phyloP scores from a whole-genome alignment of 2,797 vertebrate genomes.

The Heterohyrax brucei region DNA sequence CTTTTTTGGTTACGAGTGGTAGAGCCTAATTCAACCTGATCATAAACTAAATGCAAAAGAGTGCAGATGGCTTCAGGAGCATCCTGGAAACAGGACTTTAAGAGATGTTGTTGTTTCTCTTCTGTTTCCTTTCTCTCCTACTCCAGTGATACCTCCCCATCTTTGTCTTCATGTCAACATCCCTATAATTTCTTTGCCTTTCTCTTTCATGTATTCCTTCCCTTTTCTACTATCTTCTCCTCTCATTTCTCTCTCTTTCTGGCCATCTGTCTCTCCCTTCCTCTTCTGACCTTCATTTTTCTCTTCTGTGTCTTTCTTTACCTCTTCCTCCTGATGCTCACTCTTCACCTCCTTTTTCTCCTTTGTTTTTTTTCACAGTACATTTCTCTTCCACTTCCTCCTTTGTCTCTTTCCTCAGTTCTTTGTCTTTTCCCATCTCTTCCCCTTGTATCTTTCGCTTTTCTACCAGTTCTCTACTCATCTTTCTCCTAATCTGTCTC shows the following conservation, averaged over 20 bases:
- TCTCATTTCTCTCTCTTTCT: background rate
- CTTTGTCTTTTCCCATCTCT: background rate
- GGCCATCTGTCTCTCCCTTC: constrained; percentile 42
- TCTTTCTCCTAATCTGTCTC: background rate
- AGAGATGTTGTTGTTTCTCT: background rate
- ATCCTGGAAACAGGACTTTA: background rate
- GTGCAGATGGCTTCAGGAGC: background rate
- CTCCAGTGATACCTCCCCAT: background rate
- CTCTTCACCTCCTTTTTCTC: background rate
- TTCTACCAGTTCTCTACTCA: background rate
- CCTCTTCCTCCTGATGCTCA: background rate
- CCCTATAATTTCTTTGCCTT: background rate
- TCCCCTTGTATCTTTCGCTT: background rate
- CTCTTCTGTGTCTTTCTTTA: background rate
- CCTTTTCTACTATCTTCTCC: background rate
- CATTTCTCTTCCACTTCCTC: background rate
- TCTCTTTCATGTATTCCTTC: no score
- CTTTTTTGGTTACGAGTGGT: background rate
- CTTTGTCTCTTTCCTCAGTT: background rate
- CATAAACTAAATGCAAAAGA: background rate
- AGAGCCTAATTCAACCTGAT: background rate
- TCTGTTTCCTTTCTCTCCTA: background rate
- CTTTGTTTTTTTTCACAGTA: background rate
- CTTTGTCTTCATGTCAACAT: background rate
- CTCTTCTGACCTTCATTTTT: background rate